Evolutionary conservation across 2,113 vertebrate species (phyloP), one percentile per base, ranked within the genome.

Genomic region (Agelaius tricolor): DNA sequence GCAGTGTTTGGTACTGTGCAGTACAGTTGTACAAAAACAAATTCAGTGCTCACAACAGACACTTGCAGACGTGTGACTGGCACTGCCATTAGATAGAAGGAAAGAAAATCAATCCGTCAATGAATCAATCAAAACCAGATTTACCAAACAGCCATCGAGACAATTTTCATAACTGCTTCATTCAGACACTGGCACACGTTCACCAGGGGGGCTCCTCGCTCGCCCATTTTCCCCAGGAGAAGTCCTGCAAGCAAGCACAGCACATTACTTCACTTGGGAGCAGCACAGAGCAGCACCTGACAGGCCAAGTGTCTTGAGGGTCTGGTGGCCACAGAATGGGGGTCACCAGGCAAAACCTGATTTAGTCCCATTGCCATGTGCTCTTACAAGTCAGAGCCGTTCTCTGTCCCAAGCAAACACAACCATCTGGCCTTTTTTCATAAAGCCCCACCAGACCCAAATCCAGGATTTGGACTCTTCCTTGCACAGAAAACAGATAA

Each of bases 121-220:
- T 5, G 39, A 58, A n/a, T 44, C 14, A 35, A 13, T 31, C 19
- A 59, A 51, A 66, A 47, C 0, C 30, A 30, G 33, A 69, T 94
- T 98, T 96, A 99, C 99, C 98, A 99, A 15, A 99, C 98, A 0
- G 98, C 98, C 41, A 99, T 98, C 0, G 99, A 98, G 91, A 99
- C 98, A 54, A 99, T 98, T 93, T 99, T 99, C 99, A 99, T 99
- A 7, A 99, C 98, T 1, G 98, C 99, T 93, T 99, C 98, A 0
- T 99, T 99, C 91, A 99, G 98, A 12, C 98, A 98, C 97, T 99
- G 98, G 96, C 98, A 99, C 13, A 99, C 98, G 8, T 98, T 99
- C 13, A 99, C 97, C 86, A 99, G 95, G 0, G 99, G 98, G 1
- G 97, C 77, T 67, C 98, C 99, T 43, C 98, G 97, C 66, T 99